These are phyloP conservation scores for Epirrita christyi DNA, from an alignment of 2,888 invertebrate genomes.

Conservation along the genomic window DNA sequence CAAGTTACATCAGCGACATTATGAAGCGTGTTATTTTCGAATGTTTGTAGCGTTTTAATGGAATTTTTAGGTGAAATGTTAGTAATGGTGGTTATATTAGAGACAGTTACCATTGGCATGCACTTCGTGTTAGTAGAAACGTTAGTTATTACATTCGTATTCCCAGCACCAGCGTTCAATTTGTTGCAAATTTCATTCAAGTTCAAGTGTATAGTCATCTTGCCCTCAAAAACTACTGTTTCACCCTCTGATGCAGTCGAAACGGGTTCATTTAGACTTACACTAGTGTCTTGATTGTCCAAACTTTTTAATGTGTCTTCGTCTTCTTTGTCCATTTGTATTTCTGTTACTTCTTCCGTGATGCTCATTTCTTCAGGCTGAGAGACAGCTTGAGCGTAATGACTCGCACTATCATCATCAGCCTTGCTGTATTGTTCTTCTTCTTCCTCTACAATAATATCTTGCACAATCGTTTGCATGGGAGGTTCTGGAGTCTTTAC, in stretches of 20 bases:
- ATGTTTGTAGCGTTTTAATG: slow-evolving; percentile 75
- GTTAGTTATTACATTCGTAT: slow-evolving; percentile 66
- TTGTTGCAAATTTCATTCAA: slow-evolving; percentile 82
- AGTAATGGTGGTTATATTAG: slow-evolving; percentile 83
- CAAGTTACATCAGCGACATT: slow-evolving; percentile 60
- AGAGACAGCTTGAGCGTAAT: slow-evolving; percentile 74
- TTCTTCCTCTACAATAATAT: slow-evolving; percentile 75
- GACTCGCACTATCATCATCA: slow-evolving; percentile 76
- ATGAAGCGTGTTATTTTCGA: slow-evolving; percentile 53
- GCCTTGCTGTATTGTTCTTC: slow-evolving; percentile 72
- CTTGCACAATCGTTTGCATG: slow-evolving; percentile 59
- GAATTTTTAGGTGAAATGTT: slow-evolving; percentile 81
- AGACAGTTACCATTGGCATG: slow-evolving; percentile 85
- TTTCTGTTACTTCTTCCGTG: slow-evolving; percentile 77
- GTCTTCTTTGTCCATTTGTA: slow-evolving; percentile 80
- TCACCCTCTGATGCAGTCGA: slow-evolving; percentile 78
- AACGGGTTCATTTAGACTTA: slow-evolving; percentile 81
- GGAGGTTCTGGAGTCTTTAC: slow-evolving; percentile 50
- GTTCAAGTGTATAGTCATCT: slow-evolving; percentile 82
- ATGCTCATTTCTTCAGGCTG: slow-evolving; percentile 75
- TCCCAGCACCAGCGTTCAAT: slow-evolving; percentile 76
- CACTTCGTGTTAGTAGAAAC: slow-evolving; percentile 73
- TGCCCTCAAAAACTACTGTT: slow-evolving; percentile 82
- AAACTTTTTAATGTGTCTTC: slow-evolving; percentile 82
- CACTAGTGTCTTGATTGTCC: slow-evolving; percentile 83